Evolutionary conservation across 2,888 invertebrate genomes (phyloP).

Genomic region (Acrobeloides nanus): DNA sequence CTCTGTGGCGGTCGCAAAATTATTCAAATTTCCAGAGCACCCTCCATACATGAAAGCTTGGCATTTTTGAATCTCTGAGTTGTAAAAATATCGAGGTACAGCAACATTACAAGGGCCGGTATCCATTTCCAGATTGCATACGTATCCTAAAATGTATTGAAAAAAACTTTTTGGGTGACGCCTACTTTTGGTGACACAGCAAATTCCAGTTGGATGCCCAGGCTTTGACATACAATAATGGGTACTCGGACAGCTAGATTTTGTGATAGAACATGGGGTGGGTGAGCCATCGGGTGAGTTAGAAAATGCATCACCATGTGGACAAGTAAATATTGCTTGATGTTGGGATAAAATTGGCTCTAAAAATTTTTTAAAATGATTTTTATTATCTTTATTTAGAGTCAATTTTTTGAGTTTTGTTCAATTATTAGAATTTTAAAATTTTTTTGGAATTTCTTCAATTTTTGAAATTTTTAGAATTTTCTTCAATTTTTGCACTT

Average conservation of each 20-base stretch:
- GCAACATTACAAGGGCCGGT: conserved; percentile 30
- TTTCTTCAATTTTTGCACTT: too few relatives aligned
- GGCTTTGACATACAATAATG: conserved; percentile 41
- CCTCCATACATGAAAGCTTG: conserved; percentile 38
- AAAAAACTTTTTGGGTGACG: neutral
- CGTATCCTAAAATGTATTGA: conserved; percentile 25
- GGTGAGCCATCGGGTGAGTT: conserved; percentile 29
- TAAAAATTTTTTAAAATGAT: too few relatives aligned
- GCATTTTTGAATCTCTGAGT: conserved; percentile 27
- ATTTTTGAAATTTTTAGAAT: too few relatives aligned
- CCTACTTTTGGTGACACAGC: conserved; percentile 40
- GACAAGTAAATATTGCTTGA: conserved; percentile 18
- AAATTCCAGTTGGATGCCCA: conserved; percentile 28
- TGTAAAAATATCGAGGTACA: conserved; percentile 33
- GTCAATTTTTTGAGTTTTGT: too few relatives aligned
- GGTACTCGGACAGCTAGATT: conserved; percentile 29
- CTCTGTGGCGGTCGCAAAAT: conserved; percentile 35
- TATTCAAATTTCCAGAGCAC: conserved; percentile 47
- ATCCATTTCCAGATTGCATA: conserved; percentile 34
- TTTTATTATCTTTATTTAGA: too few relatives aligned
- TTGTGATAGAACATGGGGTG: conserved; percentile 23
- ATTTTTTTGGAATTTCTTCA: too few relatives aligned
- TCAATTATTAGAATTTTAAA: too few relatives aligned
- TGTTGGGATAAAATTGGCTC: conserved; percentile 17
- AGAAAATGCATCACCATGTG: conserved; percentile 37